Conservation (phyloP, 2,113 vertebrate genomes). For the Oophaga pumilio region DNA sequence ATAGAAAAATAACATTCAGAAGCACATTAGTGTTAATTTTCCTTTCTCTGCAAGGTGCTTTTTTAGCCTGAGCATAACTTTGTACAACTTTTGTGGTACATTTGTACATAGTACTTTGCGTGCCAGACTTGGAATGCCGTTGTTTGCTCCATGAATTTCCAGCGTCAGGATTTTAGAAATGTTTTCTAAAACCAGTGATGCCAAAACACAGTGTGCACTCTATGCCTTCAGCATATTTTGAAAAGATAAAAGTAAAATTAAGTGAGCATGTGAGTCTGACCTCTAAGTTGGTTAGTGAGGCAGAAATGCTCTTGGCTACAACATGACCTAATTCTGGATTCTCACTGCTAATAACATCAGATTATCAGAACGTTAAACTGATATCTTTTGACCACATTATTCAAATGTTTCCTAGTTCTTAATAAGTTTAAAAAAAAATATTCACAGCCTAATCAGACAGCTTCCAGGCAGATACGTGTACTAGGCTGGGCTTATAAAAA, state of each 20-base stretch:
- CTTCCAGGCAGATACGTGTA: conserved; percentile 5
- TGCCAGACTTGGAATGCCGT: conserved; percentile 4
- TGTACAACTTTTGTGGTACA: background rate
- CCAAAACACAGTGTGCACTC: conserved; percentile 9
- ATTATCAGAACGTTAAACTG: conserved; percentile 55
- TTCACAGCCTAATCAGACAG: conserved; percentile 57
- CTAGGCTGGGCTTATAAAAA: background rate
- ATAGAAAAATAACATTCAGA: too few species aligned
- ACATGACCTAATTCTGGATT: conserved; percentile 61
- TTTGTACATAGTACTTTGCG: background rate
- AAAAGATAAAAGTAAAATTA: conserved; percentile 58
- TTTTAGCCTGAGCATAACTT: background rate
- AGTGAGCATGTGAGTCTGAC: conserved; percentile 60
- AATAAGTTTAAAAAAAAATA: conserved; percentile 50
- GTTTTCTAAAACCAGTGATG: background rate
- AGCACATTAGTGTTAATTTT: too few species aligned
- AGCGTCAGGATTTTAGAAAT: conserved; percentile 1
- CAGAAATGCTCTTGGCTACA: conserved; percentile 61
- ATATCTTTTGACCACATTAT: conserved; percentile 36
- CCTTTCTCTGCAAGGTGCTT: too few species aligned
- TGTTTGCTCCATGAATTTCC: background rate
- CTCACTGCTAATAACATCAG: conserved; percentile 58
- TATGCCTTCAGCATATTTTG: conserved; percentile 30
- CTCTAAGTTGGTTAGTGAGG: conserved; percentile 60
- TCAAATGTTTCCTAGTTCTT: conserved; percentile 25